Evolutionary conservation across 92 coral and sea anemone species (phyloP), one percentile per base, ranked within the genome.

Genomic region (Desmophyllum pertusum): DNA sequence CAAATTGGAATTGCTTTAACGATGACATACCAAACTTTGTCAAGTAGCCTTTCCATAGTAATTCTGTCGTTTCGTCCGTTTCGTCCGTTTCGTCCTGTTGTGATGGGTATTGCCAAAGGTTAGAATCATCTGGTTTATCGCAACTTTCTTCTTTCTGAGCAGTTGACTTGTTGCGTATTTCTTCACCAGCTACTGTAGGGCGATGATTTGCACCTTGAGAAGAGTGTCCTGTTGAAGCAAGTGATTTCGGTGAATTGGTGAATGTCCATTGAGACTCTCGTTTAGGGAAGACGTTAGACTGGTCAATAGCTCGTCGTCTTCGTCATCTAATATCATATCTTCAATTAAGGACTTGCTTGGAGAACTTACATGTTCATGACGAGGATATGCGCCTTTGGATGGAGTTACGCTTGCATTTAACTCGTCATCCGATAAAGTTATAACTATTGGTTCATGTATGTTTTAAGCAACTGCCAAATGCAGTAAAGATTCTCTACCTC

Each of bases 41-140:
- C n/a, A 57, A 31, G 25, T 78, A 42, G 19, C 83, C 83, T 11
- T 75, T 75, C 64, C 25, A 75, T 13, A 75, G 9, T 19, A 75
- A 6, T 55, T 75, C 55, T 2, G 18, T 36, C 25, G 3, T 73
- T 57, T 57, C 65, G 30, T 27, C 30, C 65, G 11, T 57, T 57
- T 18, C 11, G 23, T 57, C 65, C 59, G 19, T 9, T 19, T 51
- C 10, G 19, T 41, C 9, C 45, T 41, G 45, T 51, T 19, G 11
- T 3, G 65, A 57, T 18, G 65, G 65, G 11, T 57, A 9, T 41
- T 41, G 45, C 65, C 65, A 57, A 57, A 18, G 25, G 11, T 3
- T 5, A 27, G 23, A 27, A 18, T 57, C 65, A 19, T 51, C 59
- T 19, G 19, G n/a, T n/a, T n/a, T n/a, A n/a, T n/a, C n/a, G n/a